phyloP scores from a whole-genome alignment of 1,140 invertebrate genomes.

The Prorops nasuta region DNA sequence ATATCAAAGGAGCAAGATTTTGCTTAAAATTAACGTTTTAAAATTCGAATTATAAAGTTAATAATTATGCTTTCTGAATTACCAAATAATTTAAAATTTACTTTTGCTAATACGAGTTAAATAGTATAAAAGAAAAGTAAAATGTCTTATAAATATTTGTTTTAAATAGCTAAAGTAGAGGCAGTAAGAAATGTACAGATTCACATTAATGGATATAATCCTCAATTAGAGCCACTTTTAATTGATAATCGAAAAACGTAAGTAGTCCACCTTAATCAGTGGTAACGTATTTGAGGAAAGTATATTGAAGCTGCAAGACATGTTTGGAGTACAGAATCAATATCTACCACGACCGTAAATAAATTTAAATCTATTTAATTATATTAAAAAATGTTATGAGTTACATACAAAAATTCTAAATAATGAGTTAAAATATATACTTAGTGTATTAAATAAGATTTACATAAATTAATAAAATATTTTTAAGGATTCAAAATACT shows the following conservation, averaged over 20 bases:
- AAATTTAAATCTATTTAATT: constrained; percentile 1
- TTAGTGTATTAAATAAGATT: no score
- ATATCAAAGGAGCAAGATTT: no score
- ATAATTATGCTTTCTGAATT: constrained; percentile 15
- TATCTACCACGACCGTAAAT: constrained; percentile 78
- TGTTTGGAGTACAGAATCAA: constrained; percentile 98
- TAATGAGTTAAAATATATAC: no score
- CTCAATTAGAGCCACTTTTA: constrained; percentile 83
- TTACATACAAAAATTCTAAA: no score
- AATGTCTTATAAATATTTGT: not conserved
- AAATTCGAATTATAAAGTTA: constrained; percentile 24
- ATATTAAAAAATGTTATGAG: not conserved
- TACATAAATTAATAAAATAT: constrained; percentile 4
- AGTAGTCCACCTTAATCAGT: constrained; percentile 95
- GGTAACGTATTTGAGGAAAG: constrained; percentile 95
- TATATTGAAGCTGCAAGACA: constrained; percentile 99
- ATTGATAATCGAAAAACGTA: constrained; percentile 89
- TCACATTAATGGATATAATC: constrained; percentile 59
- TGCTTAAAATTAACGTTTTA: no score
- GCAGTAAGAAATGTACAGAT: constrained; percentile 33
- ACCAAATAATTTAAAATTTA: not conserved
- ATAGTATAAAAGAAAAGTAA: not conserved
- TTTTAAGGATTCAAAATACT: constrained; percentile 78
- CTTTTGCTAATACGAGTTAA: constrained; percentile 4
- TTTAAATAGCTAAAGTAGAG: constrained; percentile 22